A percentile compares a stretch with the other conserved stretches of the same genome.
These are phyloP conservation scores for Empis stercorea DNA, from an alignment of 2,888 invertebrate genomes.

Conservation along the genomic window DNA sequence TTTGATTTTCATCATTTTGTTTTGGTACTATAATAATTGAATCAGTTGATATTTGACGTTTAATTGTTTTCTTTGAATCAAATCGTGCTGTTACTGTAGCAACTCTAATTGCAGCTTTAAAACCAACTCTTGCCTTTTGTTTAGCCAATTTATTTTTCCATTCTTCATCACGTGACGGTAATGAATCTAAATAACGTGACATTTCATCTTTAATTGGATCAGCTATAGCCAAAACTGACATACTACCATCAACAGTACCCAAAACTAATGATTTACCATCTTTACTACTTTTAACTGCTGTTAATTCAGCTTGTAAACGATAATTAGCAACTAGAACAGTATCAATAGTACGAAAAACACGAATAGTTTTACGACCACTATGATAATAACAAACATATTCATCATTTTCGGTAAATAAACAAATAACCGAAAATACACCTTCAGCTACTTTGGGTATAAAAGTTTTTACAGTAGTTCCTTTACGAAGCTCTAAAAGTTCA, in stretches of 20 bases:
- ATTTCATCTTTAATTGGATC: constrained; percentile 53
- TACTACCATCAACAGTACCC: constrained; percentile 87
- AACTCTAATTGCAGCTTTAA: constrained; percentile 45
- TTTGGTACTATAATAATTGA: not conserved
- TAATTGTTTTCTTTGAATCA: constrained; percentile 3
- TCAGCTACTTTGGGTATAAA: constrained; percentile 91
- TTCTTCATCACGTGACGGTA: constrained; percentile 57
- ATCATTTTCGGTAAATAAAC: constrained; percentile 86
- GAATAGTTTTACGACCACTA: constrained; percentile 83
- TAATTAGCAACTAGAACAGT: constrained; percentile 89
- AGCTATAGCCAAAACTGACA: constrained; percentile 74
- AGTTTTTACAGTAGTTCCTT: constrained; percentile 75
- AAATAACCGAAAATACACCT: constrained; percentile 92
- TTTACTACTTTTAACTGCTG: constrained; percentile 61
- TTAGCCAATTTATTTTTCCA: constrained; percentile 58
- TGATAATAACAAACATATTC: constrained; percentile 96
- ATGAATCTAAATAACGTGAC: constrained; percentile 44
- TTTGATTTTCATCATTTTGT: not conserved
- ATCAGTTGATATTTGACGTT: not conserved
- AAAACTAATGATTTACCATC: constrained; percentile 73
- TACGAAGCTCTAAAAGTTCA: constrained; percentile 81
- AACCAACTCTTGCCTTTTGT: constrained; percentile 49
- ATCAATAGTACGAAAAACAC: constrained; percentile 84
- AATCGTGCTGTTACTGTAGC: constrained; percentile 5
- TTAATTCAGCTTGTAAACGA: constrained; percentile 77